phyloP scores from a whole-genome alignment of 92 coral and sea anemone genomes.

The Porites lobata region DNA sequence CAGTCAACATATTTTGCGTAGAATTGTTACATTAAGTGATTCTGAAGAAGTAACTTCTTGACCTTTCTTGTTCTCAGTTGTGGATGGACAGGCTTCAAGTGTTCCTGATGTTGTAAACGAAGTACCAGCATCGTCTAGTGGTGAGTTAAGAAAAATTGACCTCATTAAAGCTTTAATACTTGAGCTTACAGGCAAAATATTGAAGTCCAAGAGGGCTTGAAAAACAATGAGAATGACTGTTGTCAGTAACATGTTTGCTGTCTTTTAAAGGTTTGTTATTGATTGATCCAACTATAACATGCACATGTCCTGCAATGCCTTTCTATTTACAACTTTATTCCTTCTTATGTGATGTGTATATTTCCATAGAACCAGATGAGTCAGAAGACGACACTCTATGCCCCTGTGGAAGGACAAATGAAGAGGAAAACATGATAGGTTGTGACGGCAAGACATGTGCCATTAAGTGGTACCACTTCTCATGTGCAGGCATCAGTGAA shows the following conservation, averaged over 20 bases:
- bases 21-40: conserved; percentile 18
- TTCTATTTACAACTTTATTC: conserved; percentile 32
- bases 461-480: conserved; percentile 47
- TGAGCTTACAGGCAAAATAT: conserved; percentile 29
- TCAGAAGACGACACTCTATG: conserved; percentile 47
- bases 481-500: conserved; percentile 28
- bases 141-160: conserved; percentile 28
- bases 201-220: conserved; percentile 25
- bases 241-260: conserved; percentile 26
- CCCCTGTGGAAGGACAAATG: conserved; percentile 36
- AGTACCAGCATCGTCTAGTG: conserved; percentile 38
- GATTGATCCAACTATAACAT: conserved; percentile 33
- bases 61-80: conserved; percentile 36
- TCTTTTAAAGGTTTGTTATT: conserved; percentile 34
- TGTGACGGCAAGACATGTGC: conserved; percentile 46
- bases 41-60: conserved; percentile 36
- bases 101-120: conserved; percentile 46
- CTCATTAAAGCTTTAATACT: conserved; percentile 26
- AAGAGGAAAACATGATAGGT: conserved; percentile 50
- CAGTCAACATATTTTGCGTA: conserved; percentile 23
- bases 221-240: conserved; percentile 30
- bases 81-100: conserved; percentile 42
- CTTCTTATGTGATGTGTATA: conserved; percentile 17
- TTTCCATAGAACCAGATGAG: conserved; percentile 27
- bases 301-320: conserved; percentile 30